These are phyloP conservation scores for Apamea sordens DNA, from an alignment of 2,888 invertebrate genomes.

Conservation along the genomic window DNA sequence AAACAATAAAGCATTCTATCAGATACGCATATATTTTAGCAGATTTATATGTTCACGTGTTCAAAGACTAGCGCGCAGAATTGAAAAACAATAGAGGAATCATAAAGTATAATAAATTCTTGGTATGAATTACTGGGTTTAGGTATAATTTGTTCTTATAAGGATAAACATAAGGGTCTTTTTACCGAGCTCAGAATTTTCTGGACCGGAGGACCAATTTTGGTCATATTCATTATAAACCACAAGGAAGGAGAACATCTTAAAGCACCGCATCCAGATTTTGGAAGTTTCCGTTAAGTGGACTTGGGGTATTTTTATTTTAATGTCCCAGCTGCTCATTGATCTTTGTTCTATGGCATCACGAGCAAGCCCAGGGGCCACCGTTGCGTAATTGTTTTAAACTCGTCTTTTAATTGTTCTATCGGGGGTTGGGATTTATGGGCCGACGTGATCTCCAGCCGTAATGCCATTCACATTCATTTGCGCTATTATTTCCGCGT, in stretches of 20 bases:
- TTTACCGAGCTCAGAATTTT: constrained; percentile 2
- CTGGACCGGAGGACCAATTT: constrained; percentile 4
- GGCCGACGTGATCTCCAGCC: constrained; percentile 87
- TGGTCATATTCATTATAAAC: background rate
- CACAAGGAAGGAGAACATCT: background rate
- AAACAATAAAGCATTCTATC: constrained; percentile 82
- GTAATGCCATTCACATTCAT: constrained; percentile 86
- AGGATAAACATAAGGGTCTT: constrained; percentile 23
- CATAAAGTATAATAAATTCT: constrained; percentile 30
- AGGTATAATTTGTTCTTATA: constrained; percentile 22
- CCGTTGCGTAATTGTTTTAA: constrained; percentile 90
- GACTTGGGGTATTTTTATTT: constrained; percentile 15
- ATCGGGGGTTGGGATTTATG: constrained; percentile 88
- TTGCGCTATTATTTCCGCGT: constrained; percentile 88
- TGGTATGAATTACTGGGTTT: constrained; percentile 31
- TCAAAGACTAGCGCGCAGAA: constrained; percentile 63
- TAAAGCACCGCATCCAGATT: background rate
- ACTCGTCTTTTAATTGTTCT: constrained; percentile 90
- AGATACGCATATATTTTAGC: constrained; percentile 64
- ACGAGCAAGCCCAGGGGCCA: constrained; percentile 85
- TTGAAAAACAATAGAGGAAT: constrained; percentile 36
- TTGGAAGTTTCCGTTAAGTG: constrained; percentile 1
- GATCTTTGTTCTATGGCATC: constrained; percentile 77
- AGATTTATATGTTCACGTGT: constrained; percentile 64
- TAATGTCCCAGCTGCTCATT: constrained; percentile 35